Base-by-base conservation (phyloP, 2,888 invertebrate genomes). In the Amphimallon solstitiale region DNA sequence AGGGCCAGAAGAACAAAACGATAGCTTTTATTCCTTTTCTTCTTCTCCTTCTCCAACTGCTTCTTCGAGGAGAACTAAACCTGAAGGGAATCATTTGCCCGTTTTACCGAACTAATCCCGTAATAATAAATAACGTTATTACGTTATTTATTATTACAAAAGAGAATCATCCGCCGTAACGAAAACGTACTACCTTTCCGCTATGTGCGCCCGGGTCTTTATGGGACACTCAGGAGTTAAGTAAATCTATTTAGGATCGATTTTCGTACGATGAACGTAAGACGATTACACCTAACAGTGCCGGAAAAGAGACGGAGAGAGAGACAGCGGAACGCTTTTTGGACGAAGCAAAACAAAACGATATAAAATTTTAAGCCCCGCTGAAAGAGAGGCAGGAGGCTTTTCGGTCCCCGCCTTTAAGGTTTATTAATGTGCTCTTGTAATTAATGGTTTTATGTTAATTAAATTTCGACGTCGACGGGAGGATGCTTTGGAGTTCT, bases 71-170 rank as follows among this genome's bases (percentile, higher is more conserved):
- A n/a, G n/a, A n/a, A n/a, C n/a, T n/a, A n/a, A n/a, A n/a, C n/a
- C n/a, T n/a, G n/a, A n/a, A n/a, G n/a, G n/a, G n/a, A n/a, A n/a
- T n/a, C n/a, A n/a, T n/a, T n/a, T 29, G 5, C 15, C 15, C 56
- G 43, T 29, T 59, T 17, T 9, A 15, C 17, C 29, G 56, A 43
- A 59, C 43, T 43, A 59, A 43, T 59, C 56, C 43, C 56, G 45
- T 29, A 43, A 45, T 59, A 59, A 59, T 59, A 59, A 59, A 59
- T 59, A 59, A 59, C 56, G 56, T 34, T 43, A 59, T 59, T 43
- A 43, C 23, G 56, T 59, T 59, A 59, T 59, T 59, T 59, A 59
- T 59, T 59, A 43, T 43, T 43, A 34, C 45, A 43, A 5, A 23
- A 23, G 23, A 4, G 23, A 23, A 5, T 5, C 23, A 23, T 23